Evolutionary conservation across 2,888 invertebrate species (phyloP).

Genomic region (Dicycla oo): DNA sequence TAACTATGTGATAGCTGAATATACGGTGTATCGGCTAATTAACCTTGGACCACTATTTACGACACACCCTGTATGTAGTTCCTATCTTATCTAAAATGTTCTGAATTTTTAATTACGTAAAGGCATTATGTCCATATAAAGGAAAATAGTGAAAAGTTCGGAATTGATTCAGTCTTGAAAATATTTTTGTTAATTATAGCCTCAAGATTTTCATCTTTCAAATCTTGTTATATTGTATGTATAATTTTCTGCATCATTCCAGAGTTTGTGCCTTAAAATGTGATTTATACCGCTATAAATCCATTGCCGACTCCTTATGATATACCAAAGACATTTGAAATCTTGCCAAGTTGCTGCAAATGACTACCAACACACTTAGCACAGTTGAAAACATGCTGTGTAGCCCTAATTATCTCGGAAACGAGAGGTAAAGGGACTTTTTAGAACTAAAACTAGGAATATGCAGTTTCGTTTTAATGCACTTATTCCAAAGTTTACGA

Average conservation of each 20-base stretch:
- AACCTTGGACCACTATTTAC: too few species aligned
- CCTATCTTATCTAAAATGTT: not conserved
- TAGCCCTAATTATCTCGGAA: slow-evolving; percentile 36
- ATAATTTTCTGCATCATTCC: slow-evolving; percentile 73
- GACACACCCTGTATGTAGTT: too few species aligned
- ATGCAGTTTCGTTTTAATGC: not conserved
- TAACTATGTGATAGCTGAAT: too few species aligned
- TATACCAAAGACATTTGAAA: slow-evolving; percentile 83
- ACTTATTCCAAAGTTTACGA: not conserved
- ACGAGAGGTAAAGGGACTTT: slow-evolving; percentile 16
- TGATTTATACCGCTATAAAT: slow-evolving; percentile 86
- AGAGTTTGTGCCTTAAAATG: slow-evolving; percentile 78
- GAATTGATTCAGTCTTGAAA: not conserved
- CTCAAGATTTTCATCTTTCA: slow-evolving; percentile 9
- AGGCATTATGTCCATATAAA: too few species aligned
- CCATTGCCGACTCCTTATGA: slow-evolving; percentile 81
- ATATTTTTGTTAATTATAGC: not conserved
- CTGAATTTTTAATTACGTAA: not conserved
- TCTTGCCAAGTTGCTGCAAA: slow-evolving; percentile 83
- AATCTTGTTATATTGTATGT: slow-evolving; percentile 35
- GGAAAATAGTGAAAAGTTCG: too few species aligned
- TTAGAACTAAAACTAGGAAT: slow-evolving; percentile 20
- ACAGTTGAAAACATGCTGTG: slow-evolving; percentile 46
- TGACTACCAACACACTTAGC: slow-evolving; percentile 69
- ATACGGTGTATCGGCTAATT: too few species aligned